phyloP scores from a whole-genome alignment of 2,888 invertebrate genomes.

The Dolomedes plantarius region DNA sequence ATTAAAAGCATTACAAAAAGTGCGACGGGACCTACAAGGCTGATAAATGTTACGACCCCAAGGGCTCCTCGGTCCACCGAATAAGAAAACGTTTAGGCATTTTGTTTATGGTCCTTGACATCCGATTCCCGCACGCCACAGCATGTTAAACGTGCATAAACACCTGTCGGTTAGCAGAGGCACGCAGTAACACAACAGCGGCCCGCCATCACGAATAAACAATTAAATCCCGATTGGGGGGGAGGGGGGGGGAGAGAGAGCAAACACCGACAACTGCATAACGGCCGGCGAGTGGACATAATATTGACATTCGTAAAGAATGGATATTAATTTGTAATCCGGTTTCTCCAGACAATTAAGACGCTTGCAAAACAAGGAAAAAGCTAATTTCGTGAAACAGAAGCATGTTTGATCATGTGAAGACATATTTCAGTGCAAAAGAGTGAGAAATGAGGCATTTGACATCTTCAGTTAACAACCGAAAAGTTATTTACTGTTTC shows the following conservation, averaged over 20 bases:
- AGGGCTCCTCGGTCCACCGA: background rate
- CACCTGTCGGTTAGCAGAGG: background rate
- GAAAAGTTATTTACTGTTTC: no score
- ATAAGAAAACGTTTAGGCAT: background rate
- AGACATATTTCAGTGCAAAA: no score
- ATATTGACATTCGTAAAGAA: no score
- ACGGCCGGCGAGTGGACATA: background rate
- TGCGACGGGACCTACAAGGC: background rate
- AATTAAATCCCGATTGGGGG: background rate
- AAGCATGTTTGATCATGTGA: no score
- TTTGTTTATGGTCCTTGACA: slow-evolving; percentile 2
- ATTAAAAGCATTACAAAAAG: background rate
- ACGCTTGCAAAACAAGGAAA: no score
- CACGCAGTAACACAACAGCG: background rate
- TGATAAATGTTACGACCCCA: background rate
- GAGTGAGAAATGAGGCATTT: no score
- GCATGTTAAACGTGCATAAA: background rate
- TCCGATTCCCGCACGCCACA: background rate
- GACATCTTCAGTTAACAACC: no score
- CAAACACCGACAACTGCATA: background rate
- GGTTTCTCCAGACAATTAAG: no score
- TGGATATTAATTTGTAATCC: no score
- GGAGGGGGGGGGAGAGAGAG: no score
- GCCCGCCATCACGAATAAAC: background rate
- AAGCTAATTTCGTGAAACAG: no score